Base-by-base conservation (phyloP, 2,113 vertebrate genomes). In the Oryzias javanicus region DNA sequence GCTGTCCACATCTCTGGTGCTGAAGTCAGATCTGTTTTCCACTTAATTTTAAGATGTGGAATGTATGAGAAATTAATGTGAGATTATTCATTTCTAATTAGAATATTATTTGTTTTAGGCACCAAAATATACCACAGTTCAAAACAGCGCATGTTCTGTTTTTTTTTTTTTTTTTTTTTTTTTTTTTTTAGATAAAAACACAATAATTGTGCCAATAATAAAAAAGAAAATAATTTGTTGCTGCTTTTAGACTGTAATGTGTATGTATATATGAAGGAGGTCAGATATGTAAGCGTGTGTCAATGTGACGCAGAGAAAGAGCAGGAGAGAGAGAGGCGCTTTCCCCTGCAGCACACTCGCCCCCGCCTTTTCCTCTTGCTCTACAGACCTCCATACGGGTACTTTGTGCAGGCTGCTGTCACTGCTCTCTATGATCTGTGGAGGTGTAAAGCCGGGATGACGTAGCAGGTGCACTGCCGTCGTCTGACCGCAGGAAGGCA, bases 1-100 rank as follows among this genome's bases (percentile, higher is more conserved):
- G 90, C 91, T 92, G 88, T 92, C 87, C 91, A 74, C 74, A 20
- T 10, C 0, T 0, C 13, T 90, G 85, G 91, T 92, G 88, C 91
- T 92, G 91, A 91, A 92, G 86, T 0, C 35, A 41, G 42, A 54
- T 72, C 53, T 44, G 35, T 12, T 8, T 72, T 77, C 73, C 48
- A 45, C 10, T 6, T 63, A 14, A 6, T 14, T 42, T 22, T 46
- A 16, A n/a, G n/a, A 46, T 16, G 15, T 35, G 10, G 27, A 6
- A 35, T 12, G 10, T 35, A 12, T 35, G 8, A 35, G 8, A 35
- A 35, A 35, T 12, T 1, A 46, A 7, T 46, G n/a, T 18, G 44
- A n/a, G 15, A 46, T n/a, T 16, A 46, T 17, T 16, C 6, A 18
- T n/a, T 17, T 6, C n/a, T 6, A 19, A 0, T 22, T 19, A 6